phyloP scores from a whole-genome alignment of 1,140 invertebrate species.

The Notospermus geniculatus region DNA sequence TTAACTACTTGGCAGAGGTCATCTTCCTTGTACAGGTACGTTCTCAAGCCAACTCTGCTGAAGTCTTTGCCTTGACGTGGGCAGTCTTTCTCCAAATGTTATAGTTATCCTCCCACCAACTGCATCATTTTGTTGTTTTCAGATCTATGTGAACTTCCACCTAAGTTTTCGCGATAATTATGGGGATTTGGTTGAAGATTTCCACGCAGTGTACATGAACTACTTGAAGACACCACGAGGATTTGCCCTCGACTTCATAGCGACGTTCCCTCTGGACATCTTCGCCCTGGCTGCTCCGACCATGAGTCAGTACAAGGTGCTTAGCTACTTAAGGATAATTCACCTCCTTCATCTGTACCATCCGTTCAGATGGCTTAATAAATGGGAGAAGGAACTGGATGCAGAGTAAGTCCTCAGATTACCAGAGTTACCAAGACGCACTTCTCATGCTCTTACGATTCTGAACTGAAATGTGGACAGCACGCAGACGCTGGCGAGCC shows the following conservation, averaged over 20 bases:
- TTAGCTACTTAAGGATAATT: not conserved
- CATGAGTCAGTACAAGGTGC: not conserved
- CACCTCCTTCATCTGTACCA: not conserved
- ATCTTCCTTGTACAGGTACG: not conserved
- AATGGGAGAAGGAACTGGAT: not conserved
- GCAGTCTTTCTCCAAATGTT: too few species aligned
- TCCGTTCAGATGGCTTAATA: not conserved
- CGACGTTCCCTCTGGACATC: not conserved
- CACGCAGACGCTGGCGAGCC: too few species aligned
- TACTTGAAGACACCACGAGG: not conserved
- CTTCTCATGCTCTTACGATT: too few species aligned
- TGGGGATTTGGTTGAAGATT: not conserved
- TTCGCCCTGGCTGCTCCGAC: not conserved
- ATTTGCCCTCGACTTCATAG: conserved; percentile 4
- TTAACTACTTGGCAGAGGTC: not conserved
- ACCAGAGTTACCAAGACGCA: too few species aligned
- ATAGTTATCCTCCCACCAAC: too few species aligned
- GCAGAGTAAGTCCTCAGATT: not conserved
- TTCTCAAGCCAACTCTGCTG: too few species aligned
- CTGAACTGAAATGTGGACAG: too few species aligned
- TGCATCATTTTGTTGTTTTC: too few species aligned
- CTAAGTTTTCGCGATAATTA: not conserved
- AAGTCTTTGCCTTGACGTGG: too few species aligned
- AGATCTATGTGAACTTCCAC: conserved; percentile 1
- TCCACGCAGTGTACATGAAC: too few species aligned